Evolutionary conservation across 1,140 invertebrate genomes (phyloP), one percentile per base, ranked within the genome.

Genomic region (Eurosta solidaginis): DNA sequence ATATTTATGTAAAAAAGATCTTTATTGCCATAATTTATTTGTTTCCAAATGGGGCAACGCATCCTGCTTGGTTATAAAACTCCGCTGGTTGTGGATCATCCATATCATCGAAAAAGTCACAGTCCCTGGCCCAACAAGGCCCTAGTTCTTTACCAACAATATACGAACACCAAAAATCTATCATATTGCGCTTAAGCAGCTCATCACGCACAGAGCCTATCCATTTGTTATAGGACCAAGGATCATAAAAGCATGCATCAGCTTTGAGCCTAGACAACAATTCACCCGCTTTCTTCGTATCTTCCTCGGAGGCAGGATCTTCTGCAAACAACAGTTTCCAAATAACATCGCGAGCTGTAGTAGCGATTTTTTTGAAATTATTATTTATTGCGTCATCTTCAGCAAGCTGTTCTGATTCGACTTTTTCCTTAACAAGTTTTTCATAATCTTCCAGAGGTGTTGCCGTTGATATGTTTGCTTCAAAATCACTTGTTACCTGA

Each of bases 41-140:
- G n/a, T n/a, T n/a, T n/a, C n/a, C n/a, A n/a, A n/a, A n/a, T n/a
- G n/a, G n/a, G n/a, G n/a, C n/a, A n/a, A n/a, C n/a, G n/a, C n/a
- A n/a, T n/a, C n/a, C 47, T n/a, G 44, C 76, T 1, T 27, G 3
- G 17, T 77, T 77, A 68, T 86, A 86, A 47, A 86, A 86, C 42
- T 85, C 85, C 29, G 81, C 7, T 1, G 84, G 82, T 12, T 74
- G 22, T 0, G 83, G 81, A 52, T 80, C 81, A 6, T 85, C 82
- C 7, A 82, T 81, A 25, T 77, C 29, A 29, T 85, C 85, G 27
- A 85, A 84, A 2, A 81, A 74, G 78, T 86, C 85, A 7, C 44
- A 45, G 44, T 45, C 17, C 44, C 44, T 9, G 17, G 17, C 44
- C 17, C 44, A 45, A 45, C 17, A 9, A n/a, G 44, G 44, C 7